These are phyloP conservation scores for Hypotaenidia okinawae DNA, from an alignment of 2,797 vertebrate species.

Conservation along the genomic window DNA sequence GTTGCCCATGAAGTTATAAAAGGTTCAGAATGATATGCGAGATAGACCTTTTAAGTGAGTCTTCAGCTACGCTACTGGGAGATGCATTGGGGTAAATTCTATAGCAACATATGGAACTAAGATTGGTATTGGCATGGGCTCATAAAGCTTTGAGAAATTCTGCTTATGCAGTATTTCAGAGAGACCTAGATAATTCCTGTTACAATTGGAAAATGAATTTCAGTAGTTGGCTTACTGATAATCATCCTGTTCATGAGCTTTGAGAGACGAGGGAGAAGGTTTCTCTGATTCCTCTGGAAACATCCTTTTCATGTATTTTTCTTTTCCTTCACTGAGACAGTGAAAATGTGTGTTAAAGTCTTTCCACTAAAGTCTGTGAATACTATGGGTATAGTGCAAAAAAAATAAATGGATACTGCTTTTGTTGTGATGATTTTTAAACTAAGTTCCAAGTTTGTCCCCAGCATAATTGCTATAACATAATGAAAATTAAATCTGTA, in stretches of 20 bases:
- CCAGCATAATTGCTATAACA: background rate
- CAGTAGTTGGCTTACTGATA: background rate
- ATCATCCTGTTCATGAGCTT: background rate
- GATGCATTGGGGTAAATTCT: background rate
- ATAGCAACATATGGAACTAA: background rate
- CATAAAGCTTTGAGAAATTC: background rate
- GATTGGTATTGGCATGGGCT: background rate
- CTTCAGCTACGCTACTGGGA: background rate
- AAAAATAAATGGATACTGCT: background rate
- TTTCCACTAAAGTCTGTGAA: background rate
- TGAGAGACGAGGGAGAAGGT: background rate
- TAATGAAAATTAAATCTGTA: background rate
- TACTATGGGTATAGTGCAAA: background rate
- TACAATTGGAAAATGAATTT: background rate
- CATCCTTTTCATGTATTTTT: background rate
- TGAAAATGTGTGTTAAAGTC: background rate
- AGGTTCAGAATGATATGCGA: background rate
- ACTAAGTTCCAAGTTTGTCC: background rate
- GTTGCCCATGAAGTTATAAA: background rate
- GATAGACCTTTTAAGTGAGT: background rate
- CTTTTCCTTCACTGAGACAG: background rate
- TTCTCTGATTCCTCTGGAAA: background rate
- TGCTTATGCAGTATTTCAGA: background rate
- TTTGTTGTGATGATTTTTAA: background rate
- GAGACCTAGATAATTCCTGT: background rate